Evolutionary conservation across 2,113 vertebrate genomes (phyloP), one percentile per base, ranked within the genome.

Genomic region (Hyla sarda): DNA sequence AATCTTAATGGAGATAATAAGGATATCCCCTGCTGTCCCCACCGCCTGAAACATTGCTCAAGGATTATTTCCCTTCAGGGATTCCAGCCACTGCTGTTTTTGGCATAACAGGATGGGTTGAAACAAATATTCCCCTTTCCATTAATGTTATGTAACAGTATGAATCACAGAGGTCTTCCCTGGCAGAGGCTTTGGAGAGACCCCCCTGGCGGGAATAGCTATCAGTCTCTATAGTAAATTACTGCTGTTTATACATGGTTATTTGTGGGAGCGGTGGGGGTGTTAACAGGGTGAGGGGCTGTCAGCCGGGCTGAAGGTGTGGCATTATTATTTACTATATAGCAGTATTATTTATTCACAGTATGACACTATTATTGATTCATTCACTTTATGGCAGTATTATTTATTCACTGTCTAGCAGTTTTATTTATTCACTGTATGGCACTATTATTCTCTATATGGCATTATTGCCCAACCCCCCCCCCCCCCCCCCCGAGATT

Each of bases 1-100:
- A 1, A 58, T 47, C 25, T 21, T 80, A 69, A 84, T 56, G 37
- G 37, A 45, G 50, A 62, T 75, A 85, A 85, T 78, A 67, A 32
- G 74, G 45, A n/a, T 54, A 69, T 52, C 83, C 84, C 77, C 65
- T 54, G 60, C 74, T 69, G 83, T 73, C 84, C 30, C 7, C 58
- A 23, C 32, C 2, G 62, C 28, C 84, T 58, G 76, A 72, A 45
- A 86, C 0, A 34, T 52, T 25, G 16, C 60, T 88, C 73, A 58
- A 86, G 86, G 88, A 90, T 90, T 88, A 90, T 90, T 88, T 75
- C 78, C 34, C 88, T 85, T 52, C 16, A 48, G 50, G 86, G 74
- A 23, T 87, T 85, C 86, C 88, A 87, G 78, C 83, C 47, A 79
- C 47, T 54, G 17, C 75, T 74, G 56, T 34, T 72, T 77, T 50